Conservation (phyloP, 2,888 invertebrate genomes). For the Chorisops tibialis region DNA sequence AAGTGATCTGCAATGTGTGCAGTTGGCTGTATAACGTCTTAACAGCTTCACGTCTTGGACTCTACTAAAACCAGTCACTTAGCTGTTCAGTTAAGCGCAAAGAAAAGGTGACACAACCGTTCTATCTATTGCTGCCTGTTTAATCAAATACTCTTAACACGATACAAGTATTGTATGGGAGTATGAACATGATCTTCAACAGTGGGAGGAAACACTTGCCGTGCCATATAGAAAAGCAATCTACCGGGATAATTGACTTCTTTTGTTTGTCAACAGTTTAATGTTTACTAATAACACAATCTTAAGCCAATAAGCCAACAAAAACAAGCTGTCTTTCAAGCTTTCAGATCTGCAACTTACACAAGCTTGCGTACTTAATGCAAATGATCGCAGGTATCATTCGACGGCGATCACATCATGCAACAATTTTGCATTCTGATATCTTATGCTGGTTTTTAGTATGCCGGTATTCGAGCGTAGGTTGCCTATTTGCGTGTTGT, state of each 20-base stretch:
- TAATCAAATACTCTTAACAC: not conserved
- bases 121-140: constrained; percentile 10
- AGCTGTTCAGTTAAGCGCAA: constrained; percentile 4
- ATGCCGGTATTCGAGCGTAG: too few relatives aligned
- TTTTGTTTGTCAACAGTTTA: constrained; percentile 20
- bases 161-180: not conserved
- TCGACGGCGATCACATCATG: too few relatives aligned
- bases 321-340: too few relatives aligned
- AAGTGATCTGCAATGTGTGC: not conserved
- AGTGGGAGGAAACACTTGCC: constrained; percentile 5
- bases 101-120: constrained; percentile 4
- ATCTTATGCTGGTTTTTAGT: too few relatives aligned
- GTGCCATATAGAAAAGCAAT: not conserved
- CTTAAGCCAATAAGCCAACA: not conserved
- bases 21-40: constrained; percentile 1
- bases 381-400: too few relatives aligned
- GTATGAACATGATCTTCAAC: not conserved
- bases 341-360: too few relatives aligned
- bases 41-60: constrained; percentile 16
- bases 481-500: too few relatives aligned
- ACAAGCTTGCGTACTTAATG: too few relatives aligned
- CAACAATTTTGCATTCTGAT: too few relatives aligned
- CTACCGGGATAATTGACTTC: constrained; percentile 18
- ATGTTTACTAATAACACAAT: constrained; percentile 11
- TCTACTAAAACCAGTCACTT: constrained; percentile 10